Conservation (phyloP, 1,140 invertebrate genomes). For the Potamilus streckersoni region DNA sequence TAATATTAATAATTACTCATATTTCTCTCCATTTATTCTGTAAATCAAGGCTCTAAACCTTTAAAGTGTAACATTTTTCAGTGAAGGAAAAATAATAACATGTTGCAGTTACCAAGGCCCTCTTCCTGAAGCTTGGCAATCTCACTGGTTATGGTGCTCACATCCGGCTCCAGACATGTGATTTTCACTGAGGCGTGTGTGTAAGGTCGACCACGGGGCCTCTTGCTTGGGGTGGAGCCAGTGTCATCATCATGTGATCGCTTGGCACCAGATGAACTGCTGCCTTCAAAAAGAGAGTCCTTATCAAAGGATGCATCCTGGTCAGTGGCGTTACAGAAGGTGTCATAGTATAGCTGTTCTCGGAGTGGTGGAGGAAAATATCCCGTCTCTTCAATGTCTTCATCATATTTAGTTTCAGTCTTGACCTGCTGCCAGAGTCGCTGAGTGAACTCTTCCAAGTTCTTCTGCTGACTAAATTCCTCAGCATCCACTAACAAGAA, state of each 20-base stretch:
- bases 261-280: slow-evolving; percentile 5
- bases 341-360: slow-evolving; percentile 26
- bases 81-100: background rate
- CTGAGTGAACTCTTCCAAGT: slow-evolving; percentile 22
- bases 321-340: slow-evolving; percentile 1
- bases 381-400: slow-evolving; percentile 25
- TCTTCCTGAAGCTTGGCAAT: slow-evolving; percentile 26
- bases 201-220: slow-evolving; percentile 24
- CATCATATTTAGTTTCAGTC: slow-evolving; percentile 22
- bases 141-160: slow-evolving; percentile 20
- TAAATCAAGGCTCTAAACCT: no score
- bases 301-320: background rate
- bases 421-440: slow-evolving; percentile 28
- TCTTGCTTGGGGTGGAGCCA: slow-evolving; percentile 11
- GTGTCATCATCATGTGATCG: slow-evolving; percentile 7
- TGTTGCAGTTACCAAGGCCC: slow-evolving; percentile 7
- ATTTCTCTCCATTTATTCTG: no score
- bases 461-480: background rate
- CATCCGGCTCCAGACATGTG: slow-evolving; percentile 23
- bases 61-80: no score
- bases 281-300: background rate
- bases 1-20: no score
- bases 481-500: no score
- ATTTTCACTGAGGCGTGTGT: slow-evolving; percentile 29
- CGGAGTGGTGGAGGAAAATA: slow-evolving; percentile 15